Evolutionary conservation across 2,113 vertebrate genomes (phyloP), one percentile per base, ranked within the genome.

Genomic region (Dipodomys ordii): DNA sequence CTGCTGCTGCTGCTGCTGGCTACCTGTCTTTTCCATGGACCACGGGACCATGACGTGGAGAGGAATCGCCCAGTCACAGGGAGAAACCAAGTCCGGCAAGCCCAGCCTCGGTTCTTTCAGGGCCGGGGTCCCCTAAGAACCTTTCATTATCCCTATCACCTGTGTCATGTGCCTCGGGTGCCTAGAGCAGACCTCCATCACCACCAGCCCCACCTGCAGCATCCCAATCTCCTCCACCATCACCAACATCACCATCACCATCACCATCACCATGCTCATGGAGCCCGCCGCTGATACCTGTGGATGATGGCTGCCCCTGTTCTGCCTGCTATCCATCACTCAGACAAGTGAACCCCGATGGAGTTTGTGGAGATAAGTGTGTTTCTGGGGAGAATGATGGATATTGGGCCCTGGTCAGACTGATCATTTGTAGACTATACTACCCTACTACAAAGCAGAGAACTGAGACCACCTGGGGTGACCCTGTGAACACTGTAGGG

Each of bases 1-100:
- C 53, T 96, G 32, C 32, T 96, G 53, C 32, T 97, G 39, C 83
- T 96, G 85, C 65, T 97, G 27, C 71, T 97, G 94, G 96, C 71
- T 9, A 15, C 73, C 79, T 97, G 97, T 76, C 94, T 97, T 62
- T 81, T 76, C 60, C 76, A 72, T 0, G 27, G 85, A 32, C 74
- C 18, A 23, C 79, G 27, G 67, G 93, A 90, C 8, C 81, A 4
- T 1, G 95, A 96, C 0, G n/a, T 96, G 90, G 94, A 97, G 92
- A 87, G 76, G 82, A 96, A 44, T 71, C 92, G 16, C 1, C 83
- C 49, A 0, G 74, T 76, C 0, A 86, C 7, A 6, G 68, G 93
- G 79, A 72, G 74, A 79, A 78, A 64, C n/a, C 81, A 32, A n/a
- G 82, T 90, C 28, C 71, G 35, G 35, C 25, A 49, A 86, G 64